Conservation (phyloP, 2,797 vertebrate genomes). For the Carcharodon carcharias region DNA sequence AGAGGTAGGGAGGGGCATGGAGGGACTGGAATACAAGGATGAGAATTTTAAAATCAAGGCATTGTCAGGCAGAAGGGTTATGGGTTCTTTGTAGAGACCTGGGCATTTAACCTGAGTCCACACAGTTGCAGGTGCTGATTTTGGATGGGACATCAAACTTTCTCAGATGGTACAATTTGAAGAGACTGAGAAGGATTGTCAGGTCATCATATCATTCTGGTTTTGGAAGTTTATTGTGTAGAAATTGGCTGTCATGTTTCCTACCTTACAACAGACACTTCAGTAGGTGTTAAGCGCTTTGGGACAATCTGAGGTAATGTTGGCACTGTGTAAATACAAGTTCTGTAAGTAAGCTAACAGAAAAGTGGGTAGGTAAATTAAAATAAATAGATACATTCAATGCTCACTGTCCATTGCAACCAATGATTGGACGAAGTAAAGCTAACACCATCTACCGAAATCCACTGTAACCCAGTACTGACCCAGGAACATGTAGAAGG, state of each 20-base stretch:
- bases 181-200: background rate
- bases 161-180: background rate
- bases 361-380: background rate
- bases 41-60: too few relatives aligned
- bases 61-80: too few relatives aligned
- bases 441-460: background rate
- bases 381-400: background rate
- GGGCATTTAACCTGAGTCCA: too few relatives aligned
- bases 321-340: background rate
- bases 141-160: too few relatives aligned
- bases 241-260: background rate
- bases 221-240: background rate
- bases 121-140: too few relatives aligned
- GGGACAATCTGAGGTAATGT: background rate
- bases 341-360: background rate
- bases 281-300: background rate
- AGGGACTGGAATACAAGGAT: too few relatives aligned
- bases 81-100: too few relatives aligned
- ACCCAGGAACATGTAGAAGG: background rate
- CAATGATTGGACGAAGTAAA: background rate
- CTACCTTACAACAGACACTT: background rate
- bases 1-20: too few relatives aligned
- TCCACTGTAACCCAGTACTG: background rate
- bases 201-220: background rate
- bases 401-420: background rate